Base-by-base conservation (phyloP, 2,113 vertebrate genomes). In the Himantopus leucocephalus region DNA sequence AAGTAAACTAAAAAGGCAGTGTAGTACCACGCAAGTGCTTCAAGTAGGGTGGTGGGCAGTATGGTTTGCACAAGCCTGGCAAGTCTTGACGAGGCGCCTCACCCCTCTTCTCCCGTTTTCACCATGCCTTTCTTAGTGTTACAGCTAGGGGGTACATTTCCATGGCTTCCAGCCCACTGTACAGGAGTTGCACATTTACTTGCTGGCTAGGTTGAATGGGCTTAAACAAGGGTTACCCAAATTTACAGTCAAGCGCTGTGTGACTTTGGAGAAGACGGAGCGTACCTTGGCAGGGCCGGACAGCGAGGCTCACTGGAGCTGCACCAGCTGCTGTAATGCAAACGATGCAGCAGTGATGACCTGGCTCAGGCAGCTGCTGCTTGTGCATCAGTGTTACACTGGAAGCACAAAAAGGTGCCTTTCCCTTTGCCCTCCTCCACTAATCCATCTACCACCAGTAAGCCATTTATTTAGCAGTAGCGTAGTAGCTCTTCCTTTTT, bases 271-370 rank as follows among this genome's bases (percentile, higher is more conserved):
- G 48, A 50, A 50, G 23, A 13, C 13, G 48, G 22, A 50, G 48
- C 48, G 6, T 13, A 12, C 48, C 22, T 23, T 7, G 48, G 48
- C 48, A 50, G 48, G 22, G 48, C 48, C 6, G 1, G 60, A 5
- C 34, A 67, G 35, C 12, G 9, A 9, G 5, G 50, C 17, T 30
- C 12, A 6, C 37, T 34, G 9, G 34, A 34, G 48, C 56, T 74
- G 66, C n/a, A 7, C 53, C 41, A 7, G 21, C 10, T 0, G 1
- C 73, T 22, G 2, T 4, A 2, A 12, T 0, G 23, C 6, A 6
- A 34, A 24, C 3, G 2, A 2, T 5, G 17, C 50, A 48, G 39
- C 45, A 39, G 14, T 2, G 19, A 5, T 34, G 50, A 16, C 29
- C 48, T 34, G 48, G 43, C 41, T n/a, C 7, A 5, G 67, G 68